Evolutionary conservation across 2,888 invertebrate genomes (phyloP).

Genomic region (Rhamnusium bicolor): DNA sequence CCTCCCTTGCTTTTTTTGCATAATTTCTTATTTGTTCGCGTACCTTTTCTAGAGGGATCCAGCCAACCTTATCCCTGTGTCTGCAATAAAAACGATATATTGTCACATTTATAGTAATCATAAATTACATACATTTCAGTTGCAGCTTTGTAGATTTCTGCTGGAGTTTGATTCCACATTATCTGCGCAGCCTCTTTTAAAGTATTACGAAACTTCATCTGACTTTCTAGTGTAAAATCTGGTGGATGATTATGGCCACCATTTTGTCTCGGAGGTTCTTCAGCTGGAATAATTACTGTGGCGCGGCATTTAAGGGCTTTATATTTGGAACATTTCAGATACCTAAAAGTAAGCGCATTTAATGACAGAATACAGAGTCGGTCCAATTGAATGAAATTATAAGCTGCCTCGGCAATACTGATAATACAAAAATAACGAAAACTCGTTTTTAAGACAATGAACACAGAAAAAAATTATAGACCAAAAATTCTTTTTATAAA

Average conservation of each 20-base stretch:
- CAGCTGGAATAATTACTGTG: background rate
- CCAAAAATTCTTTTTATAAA: too few relatives aligned
- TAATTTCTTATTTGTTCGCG: constrained; percentile 6
- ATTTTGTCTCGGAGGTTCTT: background rate
- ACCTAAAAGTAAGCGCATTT: background rate
- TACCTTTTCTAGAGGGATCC: constrained; percentile 1
- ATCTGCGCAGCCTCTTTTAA: constrained; percentile 10
- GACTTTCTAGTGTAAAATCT: constrained; percentile 16
- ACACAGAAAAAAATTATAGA: too few relatives aligned
- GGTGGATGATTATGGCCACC: constrained; percentile 16
- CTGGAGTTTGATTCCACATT: background rate
- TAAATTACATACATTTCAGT: background rate
- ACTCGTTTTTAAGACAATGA: too few relatives aligned
- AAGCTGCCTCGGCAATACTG: background rate
- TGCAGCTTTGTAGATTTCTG: constrained; percentile 9
- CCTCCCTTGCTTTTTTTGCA: constrained; percentile 1
- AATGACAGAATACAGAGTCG: background rate
- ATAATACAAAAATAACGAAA: too few relatives aligned
- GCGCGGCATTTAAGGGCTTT: constrained; percentile 7
- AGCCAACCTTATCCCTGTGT: background rate
- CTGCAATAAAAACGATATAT: background rate
- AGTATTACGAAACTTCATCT: constrained; percentile 18
- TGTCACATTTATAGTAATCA: background rate
- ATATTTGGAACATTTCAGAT: constrained; percentile 19
- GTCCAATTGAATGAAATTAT: background rate